These are phyloP conservation scores for Geopemphigus sp. DNA, from an alignment of 1,140 invertebrate genomes.

Conservation along the genomic window DNA sequence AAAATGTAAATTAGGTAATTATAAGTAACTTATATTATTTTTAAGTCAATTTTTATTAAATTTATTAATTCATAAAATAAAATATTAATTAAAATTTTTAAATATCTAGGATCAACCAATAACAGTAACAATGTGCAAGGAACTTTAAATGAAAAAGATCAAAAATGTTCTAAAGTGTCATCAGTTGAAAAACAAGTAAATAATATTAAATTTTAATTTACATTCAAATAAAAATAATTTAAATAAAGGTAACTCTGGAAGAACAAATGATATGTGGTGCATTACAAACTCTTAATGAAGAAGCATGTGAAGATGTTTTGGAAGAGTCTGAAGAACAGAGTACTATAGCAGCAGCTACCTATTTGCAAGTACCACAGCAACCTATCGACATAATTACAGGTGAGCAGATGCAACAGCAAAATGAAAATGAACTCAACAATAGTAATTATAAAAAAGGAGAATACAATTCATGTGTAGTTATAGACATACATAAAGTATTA, in stretches of 20 bases:
- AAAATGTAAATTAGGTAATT: background rate
- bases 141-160: slow-evolving; percentile 33
- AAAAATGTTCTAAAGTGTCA: slow-evolving; percentile 28
- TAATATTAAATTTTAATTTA: background rate
- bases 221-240: background rate
- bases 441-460: slow-evolving; percentile 39
- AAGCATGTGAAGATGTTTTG: slow-evolving; percentile 83
- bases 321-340: slow-evolving; percentile 57
- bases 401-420: slow-evolving; percentile 28
- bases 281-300: slow-evolving; percentile 85
- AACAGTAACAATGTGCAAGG: slow-evolving; percentile 28
- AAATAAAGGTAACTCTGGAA: slow-evolving; percentile 74
- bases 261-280: slow-evolving; percentile 93
- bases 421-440: slow-evolving; percentile 42
- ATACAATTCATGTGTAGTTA: slow-evolving; percentile 12
- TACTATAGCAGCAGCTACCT: slow-evolving; percentile 34
- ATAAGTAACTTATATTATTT: background rate
- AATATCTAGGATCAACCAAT: slow-evolving; percentile 31
- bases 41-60: background rate
- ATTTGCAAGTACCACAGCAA: slow-evolving; percentile 41
- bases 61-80: background rate
- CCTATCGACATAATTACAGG: slow-evolving; percentile 46
- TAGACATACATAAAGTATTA: slow-evolving; percentile 10
- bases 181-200: slow-evolving; percentile 43
- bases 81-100: background rate